Conservation (phyloP, 2,113 vertebrate species). For the Clarias magur region DNA sequence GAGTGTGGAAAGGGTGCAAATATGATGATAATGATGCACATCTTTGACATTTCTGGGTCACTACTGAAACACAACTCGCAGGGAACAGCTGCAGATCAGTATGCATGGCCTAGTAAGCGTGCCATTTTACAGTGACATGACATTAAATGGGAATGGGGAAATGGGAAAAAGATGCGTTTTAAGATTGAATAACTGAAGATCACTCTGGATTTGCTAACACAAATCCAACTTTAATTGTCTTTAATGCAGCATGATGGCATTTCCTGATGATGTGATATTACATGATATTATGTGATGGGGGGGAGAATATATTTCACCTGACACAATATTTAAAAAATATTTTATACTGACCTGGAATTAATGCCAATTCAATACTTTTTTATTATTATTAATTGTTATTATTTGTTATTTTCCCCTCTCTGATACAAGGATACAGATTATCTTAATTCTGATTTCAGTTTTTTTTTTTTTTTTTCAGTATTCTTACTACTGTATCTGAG, state of each 20-base stretch:
- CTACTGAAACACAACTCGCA: conserved; percentile 1
- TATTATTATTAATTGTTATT: background rate
- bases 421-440: conserved; percentile 48
- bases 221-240: conserved; percentile 29
- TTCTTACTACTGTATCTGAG: background rate
- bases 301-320: background rate
- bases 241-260: conserved; percentile 1
- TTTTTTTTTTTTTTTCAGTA: too few species aligned
- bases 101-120: conserved; percentile 38
- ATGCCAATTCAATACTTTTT: conserved; percentile 50
- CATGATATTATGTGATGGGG: too few species aligned
- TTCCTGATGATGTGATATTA: background rate
- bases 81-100: conserved; percentile 36
- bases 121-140: conserved; percentile 37
- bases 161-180: background rate
- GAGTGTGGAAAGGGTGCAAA: conserved; percentile 11
- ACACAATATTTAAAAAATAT: conserved; percentile 3
- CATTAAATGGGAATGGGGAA: conserved; percentile 22
- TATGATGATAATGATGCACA: conserved; percentile 16
- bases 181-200: conserved; percentile 5
- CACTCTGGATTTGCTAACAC: background rate
- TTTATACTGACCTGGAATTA: background rate
- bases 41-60: conserved; percentile 49
- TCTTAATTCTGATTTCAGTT: conserved; percentile 73
- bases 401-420: background rate